Evolutionary conservation across 1,140 invertebrate genomes (phyloP).

Genomic region (Eubasilissa regina): DNA sequence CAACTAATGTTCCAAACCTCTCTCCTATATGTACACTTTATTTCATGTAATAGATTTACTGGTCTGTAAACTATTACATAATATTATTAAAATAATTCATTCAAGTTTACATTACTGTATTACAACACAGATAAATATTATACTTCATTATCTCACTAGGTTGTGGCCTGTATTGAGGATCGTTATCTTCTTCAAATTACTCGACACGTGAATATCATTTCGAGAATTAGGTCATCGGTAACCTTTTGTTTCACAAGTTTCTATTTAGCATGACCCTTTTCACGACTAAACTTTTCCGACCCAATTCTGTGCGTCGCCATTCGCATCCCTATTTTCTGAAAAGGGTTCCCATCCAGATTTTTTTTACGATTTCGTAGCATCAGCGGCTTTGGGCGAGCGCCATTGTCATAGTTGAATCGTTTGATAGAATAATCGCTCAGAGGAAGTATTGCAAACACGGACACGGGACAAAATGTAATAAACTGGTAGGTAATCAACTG

Average conservation of each 20-base stretch:
- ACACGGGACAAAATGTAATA: background rate
- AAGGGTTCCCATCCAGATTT: constrained; percentile 1
- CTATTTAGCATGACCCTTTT: constrained; percentile 20
- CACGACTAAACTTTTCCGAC: too few species aligned
- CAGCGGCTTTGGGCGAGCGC: constrained; percentile 14
- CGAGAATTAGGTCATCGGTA: background rate
- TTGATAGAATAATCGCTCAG: background rate
- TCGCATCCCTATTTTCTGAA: constrained; percentile 8
- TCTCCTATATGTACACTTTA: too few species aligned
- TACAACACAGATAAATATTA: too few species aligned
- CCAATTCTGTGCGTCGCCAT: too few species aligned
- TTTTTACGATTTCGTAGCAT: background rate
- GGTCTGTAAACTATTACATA: too few species aligned
- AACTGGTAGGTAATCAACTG: constrained; percentile 36
- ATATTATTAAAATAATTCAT: too few species aligned
- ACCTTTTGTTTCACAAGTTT: constrained; percentile 8
- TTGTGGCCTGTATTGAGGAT: background rate
- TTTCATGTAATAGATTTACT: too few species aligned
- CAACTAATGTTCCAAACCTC: too few species aligned
- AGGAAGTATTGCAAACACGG: constrained; percentile 24
- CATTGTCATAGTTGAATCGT: constrained; percentile 3
- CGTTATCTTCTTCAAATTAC: background rate
- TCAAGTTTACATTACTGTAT: too few species aligned
- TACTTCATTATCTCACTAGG: too few species aligned
- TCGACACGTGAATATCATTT: background rate